A percentile compares a stretch with the other conserved stretches of the same genome.
These are phyloP conservation scores for Sycophaga agraensis DNA, from an alignment of 1,140 invertebrate genomes.

Conservation along the genomic window DNA sequence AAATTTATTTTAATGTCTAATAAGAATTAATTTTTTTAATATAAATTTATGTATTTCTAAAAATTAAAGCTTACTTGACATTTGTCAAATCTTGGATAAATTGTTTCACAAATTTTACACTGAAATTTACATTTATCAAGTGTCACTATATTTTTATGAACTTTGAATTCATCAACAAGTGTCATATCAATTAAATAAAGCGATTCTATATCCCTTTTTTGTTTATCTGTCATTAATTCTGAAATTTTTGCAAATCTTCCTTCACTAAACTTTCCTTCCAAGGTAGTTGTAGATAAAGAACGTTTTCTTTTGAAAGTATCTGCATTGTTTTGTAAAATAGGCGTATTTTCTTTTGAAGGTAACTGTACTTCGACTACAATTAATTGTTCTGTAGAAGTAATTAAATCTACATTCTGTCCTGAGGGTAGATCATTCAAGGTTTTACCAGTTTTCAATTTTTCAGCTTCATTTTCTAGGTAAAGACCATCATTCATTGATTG, in stretches of 20 bases:
- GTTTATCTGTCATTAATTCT: slow-evolving; percentile 41
- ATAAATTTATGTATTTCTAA: background rate
- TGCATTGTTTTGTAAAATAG: background rate
- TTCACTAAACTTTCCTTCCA: background rate
- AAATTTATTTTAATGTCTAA: background rate
- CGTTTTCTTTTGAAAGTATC: background rate
- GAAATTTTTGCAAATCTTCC: slow-evolving; percentile 35
- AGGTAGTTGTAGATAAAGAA: background rate
- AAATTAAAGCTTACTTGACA: slow-evolving; percentile 33
- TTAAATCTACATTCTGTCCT: background rate
- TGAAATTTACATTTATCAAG: slow-evolving; percentile 34
- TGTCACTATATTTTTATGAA: slow-evolving; percentile 32
- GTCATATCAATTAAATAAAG: slow-evolving; percentile 39
- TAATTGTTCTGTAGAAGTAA: slow-evolving; percentile 4
- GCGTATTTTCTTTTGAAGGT: slow-evolving; percentile 9
- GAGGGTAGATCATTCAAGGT: slow-evolving; percentile 7
- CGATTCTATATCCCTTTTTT: slow-evolving; percentile 39
- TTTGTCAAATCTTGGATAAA: slow-evolving; percentile 42
- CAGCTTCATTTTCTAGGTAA: slow-evolving; percentile 19
- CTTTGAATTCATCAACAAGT: slow-evolving; percentile 31
- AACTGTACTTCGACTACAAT: slow-evolving; percentile 26
- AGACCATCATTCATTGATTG: slow-evolving; percentile 11
- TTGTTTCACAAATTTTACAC: slow-evolving; percentile 38
- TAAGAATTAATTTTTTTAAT: background rate
- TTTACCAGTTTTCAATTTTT: background rate